Conservation (phyloP, 2,797 vertebrate species). For the Chelon labrosus region DNA sequence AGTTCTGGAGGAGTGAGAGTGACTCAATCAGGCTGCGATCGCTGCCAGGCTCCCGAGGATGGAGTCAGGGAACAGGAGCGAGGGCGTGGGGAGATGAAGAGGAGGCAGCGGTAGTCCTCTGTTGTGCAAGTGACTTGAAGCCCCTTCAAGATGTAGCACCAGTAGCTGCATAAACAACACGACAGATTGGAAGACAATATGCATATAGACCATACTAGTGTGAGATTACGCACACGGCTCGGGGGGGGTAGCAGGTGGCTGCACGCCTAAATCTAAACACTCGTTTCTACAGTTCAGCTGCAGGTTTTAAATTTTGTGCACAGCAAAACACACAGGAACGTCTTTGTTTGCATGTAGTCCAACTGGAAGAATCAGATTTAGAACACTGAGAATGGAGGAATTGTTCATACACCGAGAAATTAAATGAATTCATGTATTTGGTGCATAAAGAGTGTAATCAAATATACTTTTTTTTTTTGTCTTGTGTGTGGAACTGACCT, state of each 20-base stretch:
- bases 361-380: constrained; percentile 20
- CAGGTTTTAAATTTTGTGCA: background rate
- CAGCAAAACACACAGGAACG: background rate
- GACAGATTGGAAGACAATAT: constrained; percentile 29
- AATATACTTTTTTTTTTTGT: background rate
- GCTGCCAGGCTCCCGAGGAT: constrained; percentile 64
- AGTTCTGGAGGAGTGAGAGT: constrained; percentile 67
- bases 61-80: constrained; percentile 52
- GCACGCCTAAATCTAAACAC: constrained; percentile 29
- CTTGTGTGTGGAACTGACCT: background rate
- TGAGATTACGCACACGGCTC: constrained; percentile 12
- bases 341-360: background rate
- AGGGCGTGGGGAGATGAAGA: constrained; percentile 51
- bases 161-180: constrained; percentile 45
- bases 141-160: constrained; percentile 29
- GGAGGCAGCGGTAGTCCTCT: constrained; percentile 42
- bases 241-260: constrained; percentile 22
- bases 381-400: background rate
- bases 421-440: background rate
- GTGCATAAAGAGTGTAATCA: background rate
- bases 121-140: constrained; percentile 34
- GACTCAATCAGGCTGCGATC: constrained; percentile 77
- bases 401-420: background rate
- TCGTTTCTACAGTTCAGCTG: background rate
- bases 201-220: constrained; percentile 16